A percentile compares a stretch with the other conserved stretches of the same genome.
These are phyloP conservation scores for Melanotaenia parkinsoni DNA, from an alignment of 2,797 vertebrate genomes.

Conservation along the genomic window DNA sequence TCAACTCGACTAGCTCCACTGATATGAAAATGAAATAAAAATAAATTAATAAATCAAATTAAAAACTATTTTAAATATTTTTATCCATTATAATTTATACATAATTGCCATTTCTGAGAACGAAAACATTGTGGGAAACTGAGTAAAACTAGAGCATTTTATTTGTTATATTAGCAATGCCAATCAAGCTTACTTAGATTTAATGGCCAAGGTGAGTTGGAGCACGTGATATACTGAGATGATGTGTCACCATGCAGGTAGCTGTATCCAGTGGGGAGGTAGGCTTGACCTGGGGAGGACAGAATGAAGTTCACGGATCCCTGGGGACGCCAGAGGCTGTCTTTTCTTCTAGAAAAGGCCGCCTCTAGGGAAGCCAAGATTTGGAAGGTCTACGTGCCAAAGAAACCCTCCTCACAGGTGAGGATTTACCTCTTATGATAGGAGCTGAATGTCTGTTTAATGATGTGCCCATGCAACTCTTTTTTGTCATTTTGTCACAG, in stretches of 20 bases:
- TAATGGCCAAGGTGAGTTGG: neutral
- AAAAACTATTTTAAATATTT: too few relatives aligned
- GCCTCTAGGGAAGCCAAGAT: constrained; percentile 96
- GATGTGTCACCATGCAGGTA: constrained; percentile 83
- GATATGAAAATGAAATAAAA: too few relatives aligned
- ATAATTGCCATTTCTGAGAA: too few relatives aligned
- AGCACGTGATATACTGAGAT: neutral
- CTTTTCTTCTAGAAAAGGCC: constrained; percentile 93
- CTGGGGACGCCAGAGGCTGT: constrained; percentile 96
- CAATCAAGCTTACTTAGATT: neutral
- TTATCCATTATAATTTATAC: too few relatives aligned
- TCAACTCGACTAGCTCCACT: too few relatives aligned
- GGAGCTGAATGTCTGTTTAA: neutral
- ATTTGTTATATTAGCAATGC: neutral
- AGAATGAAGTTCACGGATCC: constrained; percentile 93
- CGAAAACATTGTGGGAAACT: too few relatives aligned
- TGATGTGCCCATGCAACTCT: too few relatives aligned
- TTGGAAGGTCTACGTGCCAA: constrained; percentile 94
- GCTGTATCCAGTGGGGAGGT: constrained; percentile 97
- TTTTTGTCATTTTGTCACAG: too few relatives aligned
- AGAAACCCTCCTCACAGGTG: constrained; percentile 92
- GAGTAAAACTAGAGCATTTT: too few relatives aligned
- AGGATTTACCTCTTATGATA: constrained; percentile 31
- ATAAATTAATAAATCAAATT: too few relatives aligned
- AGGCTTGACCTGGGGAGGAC: constrained; percentile 89